Conservation (phyloP, 2,113 vertebrate genomes). For the Podilymbus podiceps region DNA sequence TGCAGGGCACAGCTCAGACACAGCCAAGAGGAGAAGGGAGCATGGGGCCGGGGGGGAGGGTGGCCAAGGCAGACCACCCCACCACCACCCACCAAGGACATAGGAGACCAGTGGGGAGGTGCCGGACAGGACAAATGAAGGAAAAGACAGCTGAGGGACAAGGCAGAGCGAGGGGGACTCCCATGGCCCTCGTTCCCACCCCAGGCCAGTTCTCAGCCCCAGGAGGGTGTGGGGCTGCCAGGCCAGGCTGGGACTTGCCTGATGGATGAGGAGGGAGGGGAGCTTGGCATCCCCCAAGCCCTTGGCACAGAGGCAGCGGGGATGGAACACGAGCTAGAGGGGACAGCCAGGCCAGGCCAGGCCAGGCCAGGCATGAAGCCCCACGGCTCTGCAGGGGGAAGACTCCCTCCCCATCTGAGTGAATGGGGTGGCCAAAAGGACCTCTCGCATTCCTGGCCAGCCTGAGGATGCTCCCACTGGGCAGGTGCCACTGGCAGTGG, state of each 20-base stretch:
- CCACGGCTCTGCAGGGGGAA: neutral
- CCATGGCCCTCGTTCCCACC: neutral
- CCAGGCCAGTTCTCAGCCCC: neutral
- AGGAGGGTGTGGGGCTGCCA: neutral
- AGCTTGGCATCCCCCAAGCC: neutral
- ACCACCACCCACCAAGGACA: neutral
- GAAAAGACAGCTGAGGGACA: neutral
- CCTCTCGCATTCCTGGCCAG: neutral
- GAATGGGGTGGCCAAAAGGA: neutral
- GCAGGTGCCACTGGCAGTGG: neutral
- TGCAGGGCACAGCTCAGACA: constrained; percentile 7
- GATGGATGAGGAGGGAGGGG: neutral
- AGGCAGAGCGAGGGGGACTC: neutral
- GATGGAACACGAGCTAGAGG: neutral
- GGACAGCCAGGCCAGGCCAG: neutral
- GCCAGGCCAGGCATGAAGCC: neutral
- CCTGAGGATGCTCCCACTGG: neutral
- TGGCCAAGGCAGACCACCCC: neutral
- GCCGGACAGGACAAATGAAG: neutral
- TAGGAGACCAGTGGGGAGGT: neutral
- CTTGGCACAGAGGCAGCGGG: neutral
- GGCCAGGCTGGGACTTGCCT: neutral
- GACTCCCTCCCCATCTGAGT: neutral
- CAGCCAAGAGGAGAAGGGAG: neutral
- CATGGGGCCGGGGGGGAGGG: neutral